Evolutionary conservation across 2,888 invertebrate species (phyloP), one percentile per base, ranked within the genome.

Genomic region (Sericinus montela): DNA sequence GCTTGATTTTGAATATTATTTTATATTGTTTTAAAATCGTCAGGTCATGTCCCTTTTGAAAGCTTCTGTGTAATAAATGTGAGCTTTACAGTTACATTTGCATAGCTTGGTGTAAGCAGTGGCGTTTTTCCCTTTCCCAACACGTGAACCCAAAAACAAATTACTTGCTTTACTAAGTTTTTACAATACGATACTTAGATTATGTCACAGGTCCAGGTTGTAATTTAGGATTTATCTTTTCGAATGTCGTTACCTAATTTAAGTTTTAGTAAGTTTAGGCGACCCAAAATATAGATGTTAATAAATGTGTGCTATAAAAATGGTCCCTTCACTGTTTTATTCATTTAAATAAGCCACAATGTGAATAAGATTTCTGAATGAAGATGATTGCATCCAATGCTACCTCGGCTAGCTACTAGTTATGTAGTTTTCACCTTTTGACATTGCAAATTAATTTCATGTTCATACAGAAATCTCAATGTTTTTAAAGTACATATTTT

Each of bases 401-500:
- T 54, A 39, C 41, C 25, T 34, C 34, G 30, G 38, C 19, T 19
- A 9, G 34, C 43, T 38, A 30, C 42, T 6, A 16, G 32, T 14
- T n/a, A 7, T 16, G 16, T 15, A 9, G n/a, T 30, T n/a, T n/a
- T 13, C 32, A 8, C 9, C 32, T 11, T 25, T 25, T 9, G 32
- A 19, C 45, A 30, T 14, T 15, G 41, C 16, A 13, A 9, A 32
- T n/a, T 23, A 38, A 5, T 28, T 57, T 65, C 72, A 63, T 69
- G 69, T 80, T 75, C 74, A 69, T 72, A 65, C 65, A 66, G 62
- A 69, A 72, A 69, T 62, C 60, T 56, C 58, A 67, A 67, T 69
- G 75, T 80, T 80, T 78, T 69, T 72, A 83, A 55, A 86, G 83
- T 83, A 85, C 83, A 86, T 86, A 88, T 87, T 87, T 88, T 87